phyloP scores from a whole-genome alignment of 2,888 invertebrate species.

The Pomacea canaliculata region DNA sequence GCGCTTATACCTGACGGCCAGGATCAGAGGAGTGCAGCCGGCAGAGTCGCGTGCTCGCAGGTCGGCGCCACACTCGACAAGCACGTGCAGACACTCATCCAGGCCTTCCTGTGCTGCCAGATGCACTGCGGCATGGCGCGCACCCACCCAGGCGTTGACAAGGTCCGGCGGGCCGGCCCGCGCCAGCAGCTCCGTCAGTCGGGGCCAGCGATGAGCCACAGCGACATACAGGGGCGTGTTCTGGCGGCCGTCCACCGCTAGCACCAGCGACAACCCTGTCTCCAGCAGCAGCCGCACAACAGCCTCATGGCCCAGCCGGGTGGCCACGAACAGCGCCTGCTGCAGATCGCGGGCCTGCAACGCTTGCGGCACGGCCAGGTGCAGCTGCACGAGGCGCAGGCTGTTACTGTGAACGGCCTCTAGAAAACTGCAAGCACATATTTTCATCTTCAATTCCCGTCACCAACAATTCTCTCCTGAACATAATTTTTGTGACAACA shows the following conservation, averaged over 20 bases:
- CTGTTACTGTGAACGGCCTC: constrained; percentile 20
- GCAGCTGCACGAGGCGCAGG: constrained; percentile 10
- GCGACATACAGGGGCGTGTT: constrained; percentile 48
- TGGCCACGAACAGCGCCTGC: constrained; percentile 16
- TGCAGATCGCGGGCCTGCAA: constrained; percentile 9
- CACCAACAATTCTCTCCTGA: not conserved
- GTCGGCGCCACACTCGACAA: constrained; percentile 50
- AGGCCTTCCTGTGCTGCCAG: constrained; percentile 50
- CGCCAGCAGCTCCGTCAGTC: constrained; percentile 30
- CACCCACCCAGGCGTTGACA: constrained; percentile 26
- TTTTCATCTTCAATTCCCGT: not conserved
- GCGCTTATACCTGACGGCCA: constrained; percentile 48
- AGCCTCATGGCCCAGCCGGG: constrained; percentile 23
- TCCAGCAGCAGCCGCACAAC: constrained; percentile 36
- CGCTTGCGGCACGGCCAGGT: constrained; percentile 14
- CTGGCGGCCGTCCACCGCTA: constrained; percentile 28
- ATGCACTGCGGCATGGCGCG: constrained; percentile 52
- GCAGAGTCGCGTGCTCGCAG: constrained; percentile 48
- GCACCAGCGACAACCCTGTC: constrained; percentile 30
- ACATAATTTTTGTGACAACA: not conserved
- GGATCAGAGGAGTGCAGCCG: constrained; percentile 59
- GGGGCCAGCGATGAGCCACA: constrained; percentile 37
- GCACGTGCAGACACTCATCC: constrained; percentile 43
- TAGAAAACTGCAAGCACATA: constrained; percentile 13
- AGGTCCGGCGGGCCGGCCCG: constrained; percentile 36